Evolutionary conservation across 2,113 vertebrate species (phyloP).

Genomic region (Zeus faber): DNA sequence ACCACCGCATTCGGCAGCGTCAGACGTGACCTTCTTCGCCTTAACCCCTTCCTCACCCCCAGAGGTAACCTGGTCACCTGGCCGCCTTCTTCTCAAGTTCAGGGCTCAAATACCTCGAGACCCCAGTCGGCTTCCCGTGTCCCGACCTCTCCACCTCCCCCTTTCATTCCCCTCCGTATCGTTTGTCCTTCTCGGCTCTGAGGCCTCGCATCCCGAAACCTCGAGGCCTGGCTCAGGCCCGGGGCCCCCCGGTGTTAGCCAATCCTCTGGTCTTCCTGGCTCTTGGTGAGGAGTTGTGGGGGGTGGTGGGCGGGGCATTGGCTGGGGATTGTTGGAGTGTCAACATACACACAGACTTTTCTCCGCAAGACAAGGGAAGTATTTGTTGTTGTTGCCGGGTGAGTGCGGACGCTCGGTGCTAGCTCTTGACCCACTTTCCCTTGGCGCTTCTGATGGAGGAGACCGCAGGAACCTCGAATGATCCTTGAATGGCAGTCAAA

Average conservation of each 20-base stretch:
- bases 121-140: too few relatives aligned
- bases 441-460: conserved; percentile 23
- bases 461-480: too few relatives aligned
- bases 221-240: too few relatives aligned
- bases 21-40: conserved; percentile 10
- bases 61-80: neutral
- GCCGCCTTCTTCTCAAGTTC: conserved; percentile 14
- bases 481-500: too few relatives aligned
- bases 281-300: too few relatives aligned
- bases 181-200: conserved; percentile 9
- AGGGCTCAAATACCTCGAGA: neutral
- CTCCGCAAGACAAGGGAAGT: conserved; percentile 26
- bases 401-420: conserved; percentile 23
- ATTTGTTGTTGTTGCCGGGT: conserved; percentile 33
- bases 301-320: neutral
- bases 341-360: conserved; percentile 17
- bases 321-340: conserved; percentile 3
- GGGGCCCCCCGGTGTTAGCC: conserved; percentile 13
- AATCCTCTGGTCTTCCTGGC: too few relatives aligned
- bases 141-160: neutral
- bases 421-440: conserved; percentile 50
- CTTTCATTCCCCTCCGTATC: conserved; percentile 30
- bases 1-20: conserved; percentile 6
- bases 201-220: conserved; percentile 5
- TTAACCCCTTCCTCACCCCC: conserved; percentile 5